Percentiles rank a stretch among this genome's conserved stretches.
These are phyloP conservation scores for Bombus sylvicola DNA, from an alignment of 1,140 invertebrate genomes.

Conservation along the genomic window DNA sequence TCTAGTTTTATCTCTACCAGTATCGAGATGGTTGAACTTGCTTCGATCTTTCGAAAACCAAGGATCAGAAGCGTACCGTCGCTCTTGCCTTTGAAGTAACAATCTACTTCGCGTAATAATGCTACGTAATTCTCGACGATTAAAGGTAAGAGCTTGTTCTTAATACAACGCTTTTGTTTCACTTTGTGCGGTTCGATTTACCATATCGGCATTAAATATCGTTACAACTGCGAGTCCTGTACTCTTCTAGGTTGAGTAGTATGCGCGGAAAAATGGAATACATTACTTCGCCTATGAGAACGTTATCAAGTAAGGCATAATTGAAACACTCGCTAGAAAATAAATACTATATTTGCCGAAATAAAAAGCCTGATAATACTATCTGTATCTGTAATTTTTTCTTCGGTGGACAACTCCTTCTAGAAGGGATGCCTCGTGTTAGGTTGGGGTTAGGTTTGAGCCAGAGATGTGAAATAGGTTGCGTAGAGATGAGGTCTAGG, in stretches of 20 bases:
- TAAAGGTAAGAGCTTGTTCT: no score
- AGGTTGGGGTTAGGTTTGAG: slow-evolving; percentile 22
- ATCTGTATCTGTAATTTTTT: slow-evolving; percentile 3
- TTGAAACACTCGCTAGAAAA: background rate
- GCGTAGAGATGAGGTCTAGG: slow-evolving; percentile 61
- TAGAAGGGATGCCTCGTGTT: slow-evolving; percentile 34
- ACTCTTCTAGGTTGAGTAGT: no score
- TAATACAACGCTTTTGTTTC: no score
- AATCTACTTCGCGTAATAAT: slow-evolving; percentile 8
- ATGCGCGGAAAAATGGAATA: no score
- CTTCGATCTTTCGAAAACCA: slow-evolving; percentile 2
- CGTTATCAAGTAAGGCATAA: no score
- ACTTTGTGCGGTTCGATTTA: no score
- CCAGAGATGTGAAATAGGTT: slow-evolving; percentile 59
- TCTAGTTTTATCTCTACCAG: slow-evolving; percentile 46
- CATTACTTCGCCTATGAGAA: no score
- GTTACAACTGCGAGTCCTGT: no score
- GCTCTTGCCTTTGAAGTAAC: slow-evolving; percentile 12
- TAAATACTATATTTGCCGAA: background rate
- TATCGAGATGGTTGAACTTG: background rate
- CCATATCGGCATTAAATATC: no score
- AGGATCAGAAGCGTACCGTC: slow-evolving; percentile 29
- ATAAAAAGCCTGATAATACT: background rate
- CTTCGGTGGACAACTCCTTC: slow-evolving; percentile 38
- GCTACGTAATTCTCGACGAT: background rate